These are phyloP conservation scores for Neofelis nebulosa DNA, from an alignment of 2,113 vertebrate species.

Conservation along the genomic window DNA sequence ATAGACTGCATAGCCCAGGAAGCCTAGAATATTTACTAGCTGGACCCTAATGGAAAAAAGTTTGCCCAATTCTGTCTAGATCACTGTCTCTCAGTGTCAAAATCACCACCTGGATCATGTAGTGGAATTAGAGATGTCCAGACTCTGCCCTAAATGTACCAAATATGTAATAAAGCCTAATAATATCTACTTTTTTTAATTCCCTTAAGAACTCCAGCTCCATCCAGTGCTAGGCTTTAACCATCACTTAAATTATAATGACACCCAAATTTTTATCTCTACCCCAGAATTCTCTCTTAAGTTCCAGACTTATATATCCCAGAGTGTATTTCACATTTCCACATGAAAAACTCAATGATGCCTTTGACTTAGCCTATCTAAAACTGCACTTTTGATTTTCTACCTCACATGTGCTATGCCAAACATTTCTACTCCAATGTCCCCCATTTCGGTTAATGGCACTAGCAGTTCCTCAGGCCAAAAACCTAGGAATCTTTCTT, in stretches of 20 bases:
- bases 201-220: neutral
- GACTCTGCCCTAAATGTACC: neutral
- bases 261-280: neutral
- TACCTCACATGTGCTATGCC: neutral
- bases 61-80: neutral
- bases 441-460: neutral
- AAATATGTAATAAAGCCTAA: neutral
- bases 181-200: neutral
- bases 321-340: neutral
- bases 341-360: neutral
- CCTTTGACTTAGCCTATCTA: neutral
- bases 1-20: neutral
- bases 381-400: neutral
- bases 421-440: neutral
- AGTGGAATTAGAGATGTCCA: neutral
- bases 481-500: neutral
- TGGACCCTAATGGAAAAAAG: neutral
- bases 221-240: neutral
- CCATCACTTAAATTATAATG: neutral
- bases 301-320: neutral
- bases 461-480: neutral
- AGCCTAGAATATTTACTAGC: constrained; percentile 32
- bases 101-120: neutral
- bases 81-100: neutral
- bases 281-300: neutral